Percentiles rank a stretch among this genome's conserved stretches.
These are phyloP conservation scores for Sinocyclocheilus grahami DNA, from an alignment of 2,113 vertebrate genomes.

Conservation along the genomic window DNA sequence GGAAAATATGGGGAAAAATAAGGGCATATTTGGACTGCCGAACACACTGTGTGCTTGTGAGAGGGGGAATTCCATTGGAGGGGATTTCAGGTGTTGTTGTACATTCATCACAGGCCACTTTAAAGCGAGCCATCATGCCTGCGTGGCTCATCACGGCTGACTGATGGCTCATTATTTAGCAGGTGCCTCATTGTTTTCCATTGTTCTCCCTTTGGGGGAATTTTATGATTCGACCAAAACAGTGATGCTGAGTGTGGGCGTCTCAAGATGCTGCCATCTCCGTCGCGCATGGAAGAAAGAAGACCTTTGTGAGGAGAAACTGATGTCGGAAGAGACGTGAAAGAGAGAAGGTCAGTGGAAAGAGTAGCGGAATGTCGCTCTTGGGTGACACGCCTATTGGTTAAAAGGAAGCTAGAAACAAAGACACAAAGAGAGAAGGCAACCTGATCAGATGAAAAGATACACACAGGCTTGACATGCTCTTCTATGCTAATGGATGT, in stretches of 20 bases:
- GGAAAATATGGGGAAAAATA: conserved; percentile 43
- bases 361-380: conserved; percentile 42
- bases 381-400: conserved; percentile 51
- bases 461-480: conserved; percentile 32
- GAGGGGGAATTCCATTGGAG: conserved; percentile 72
- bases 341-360: conserved; percentile 47
- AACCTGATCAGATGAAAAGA: conserved; percentile 51
- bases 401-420: conserved; percentile 52
- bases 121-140: conserved; percentile 70
- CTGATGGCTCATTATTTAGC: conserved; percentile 73
- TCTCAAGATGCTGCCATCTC: conserved; percentile 40
- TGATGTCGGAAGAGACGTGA: conserved; percentile 48
- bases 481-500: conserved; percentile 27
- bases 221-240: conserved; percentile 49
- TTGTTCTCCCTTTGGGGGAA: conserved; percentile 56
- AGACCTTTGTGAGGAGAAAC: conserved; percentile 44
- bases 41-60: conserved; percentile 49
- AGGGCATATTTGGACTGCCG: conserved; percentile 30
- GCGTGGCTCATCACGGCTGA: conserved; percentile 58
- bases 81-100: conserved; percentile 70
- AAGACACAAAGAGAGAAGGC: conserved; percentile 49
- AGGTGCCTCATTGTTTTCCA: conserved; percentile 74
- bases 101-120: conserved; percentile 75
- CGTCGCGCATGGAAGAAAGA: conserved; percentile 24
- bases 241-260: conserved; percentile 39